These are phyloP conservation scores for Muraenolepis orangiensis DNA, from an alignment of 2,797 vertebrate species.

Conservation along the genomic window DNA sequence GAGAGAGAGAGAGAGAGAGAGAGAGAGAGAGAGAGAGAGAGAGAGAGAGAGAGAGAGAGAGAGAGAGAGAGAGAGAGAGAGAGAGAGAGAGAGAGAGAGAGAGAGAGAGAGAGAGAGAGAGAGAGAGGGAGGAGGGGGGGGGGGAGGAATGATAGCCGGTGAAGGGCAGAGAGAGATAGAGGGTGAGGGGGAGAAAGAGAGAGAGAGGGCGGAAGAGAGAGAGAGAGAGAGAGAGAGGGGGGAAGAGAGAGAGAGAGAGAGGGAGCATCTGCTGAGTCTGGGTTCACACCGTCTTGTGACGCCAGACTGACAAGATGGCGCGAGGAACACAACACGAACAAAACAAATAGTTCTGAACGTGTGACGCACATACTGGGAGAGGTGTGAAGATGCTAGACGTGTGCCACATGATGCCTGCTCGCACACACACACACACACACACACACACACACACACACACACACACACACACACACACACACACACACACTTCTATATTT, in stretches of 20 bases:
- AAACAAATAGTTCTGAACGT: background rate
- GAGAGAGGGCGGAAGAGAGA: background rate
- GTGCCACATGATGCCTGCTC: background rate
- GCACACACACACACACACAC: background rate
- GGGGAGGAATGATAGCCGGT: too few species aligned
- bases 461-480: background rate
- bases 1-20: background rate
- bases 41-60: constrained; percentile 1
- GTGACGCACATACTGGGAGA: background rate
- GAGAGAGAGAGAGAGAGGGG: too few species aligned
- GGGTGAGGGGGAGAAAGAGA: constrained; percentile 8
- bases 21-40: constrained; percentile 1
- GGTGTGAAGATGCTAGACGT: background rate
- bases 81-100: constrained; percentile 11
- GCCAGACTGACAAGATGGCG: constrained; percentile 5
- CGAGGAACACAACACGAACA: background rate
- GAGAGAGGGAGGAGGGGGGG: too few species aligned
- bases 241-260: constrained; percentile 1
- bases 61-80: background rate
- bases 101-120: background rate
- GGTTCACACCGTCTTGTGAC: background rate
- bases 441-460: background rate
- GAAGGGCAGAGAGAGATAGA: too few species aligned
- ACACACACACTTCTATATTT: background rate
- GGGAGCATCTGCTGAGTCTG: constrained; percentile 1